Evolutionary conservation across 2,888 invertebrate genomes (phyloP).

Genomic region (Abscondita cerata): DNA sequence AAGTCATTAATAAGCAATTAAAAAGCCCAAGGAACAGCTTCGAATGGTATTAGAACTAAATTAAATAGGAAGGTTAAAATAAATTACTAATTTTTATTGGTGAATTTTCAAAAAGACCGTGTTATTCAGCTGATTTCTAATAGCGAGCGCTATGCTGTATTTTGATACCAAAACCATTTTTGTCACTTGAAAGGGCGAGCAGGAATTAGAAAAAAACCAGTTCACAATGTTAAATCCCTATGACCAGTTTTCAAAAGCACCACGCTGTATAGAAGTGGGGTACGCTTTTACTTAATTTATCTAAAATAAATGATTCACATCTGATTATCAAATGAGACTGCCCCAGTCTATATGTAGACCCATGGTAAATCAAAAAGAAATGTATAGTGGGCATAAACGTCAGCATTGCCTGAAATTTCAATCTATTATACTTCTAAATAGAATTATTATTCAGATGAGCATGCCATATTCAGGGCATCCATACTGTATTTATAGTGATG

Average conservation of each 20-base stretch:
- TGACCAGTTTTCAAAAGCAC: no score
- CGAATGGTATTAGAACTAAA: no score
- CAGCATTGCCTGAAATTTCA: slow-evolving; percentile 7
- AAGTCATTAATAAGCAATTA: no score
- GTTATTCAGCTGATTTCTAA: no score
- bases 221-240: no score
- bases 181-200: no score
- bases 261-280: slow-evolving; percentile 2
- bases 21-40: no score
- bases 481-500: background rate
- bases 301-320: slow-evolving; percentile 6
- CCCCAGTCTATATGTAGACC: slow-evolving; percentile 3
- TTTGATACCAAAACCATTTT: no score
- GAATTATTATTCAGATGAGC: slow-evolving; percentile 9
- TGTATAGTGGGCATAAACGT: slow-evolving; percentile 8
- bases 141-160: no score
- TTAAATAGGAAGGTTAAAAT: no score
- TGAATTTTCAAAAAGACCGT: background rate
- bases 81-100: no score
- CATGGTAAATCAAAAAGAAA: background rate
- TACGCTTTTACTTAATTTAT: background rate
- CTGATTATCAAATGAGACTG: slow-evolving; percentile 1
- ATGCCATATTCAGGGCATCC: slow-evolving; percentile 3
- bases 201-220: no score
- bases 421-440: slow-evolving; percentile 3